Conservation (phyloP, 2,888 invertebrate genomes). For the Sinohyriopsis cumingii region DNA sequence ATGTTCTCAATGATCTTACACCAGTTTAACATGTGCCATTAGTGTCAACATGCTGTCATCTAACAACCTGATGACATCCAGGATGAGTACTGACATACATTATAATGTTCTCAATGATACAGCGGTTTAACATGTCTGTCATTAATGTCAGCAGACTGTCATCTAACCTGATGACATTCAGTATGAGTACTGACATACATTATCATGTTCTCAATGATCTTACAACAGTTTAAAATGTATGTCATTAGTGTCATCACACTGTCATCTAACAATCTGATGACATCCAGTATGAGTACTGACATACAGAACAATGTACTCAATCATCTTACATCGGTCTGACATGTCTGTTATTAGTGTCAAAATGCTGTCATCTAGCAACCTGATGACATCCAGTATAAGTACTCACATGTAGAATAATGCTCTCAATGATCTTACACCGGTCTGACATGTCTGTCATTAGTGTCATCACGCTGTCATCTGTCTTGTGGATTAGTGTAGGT, state of each 20-base stretch:
- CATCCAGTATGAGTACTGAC: conserved; percentile 48
- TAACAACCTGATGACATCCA: conserved; percentile 77
- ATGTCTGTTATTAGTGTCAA: conserved; percentile 81
- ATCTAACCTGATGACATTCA: too few relatives aligned
- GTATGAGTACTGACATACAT: conserved; percentile 71
- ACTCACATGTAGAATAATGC: conserved; percentile 69
- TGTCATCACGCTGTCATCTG: conserved; percentile 77
- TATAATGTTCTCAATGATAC: conserved; percentile 80
- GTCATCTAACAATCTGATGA: conserved; percentile 81
- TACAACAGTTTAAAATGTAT: conserved; percentile 87
- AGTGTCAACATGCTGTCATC: conserved; percentile 79
- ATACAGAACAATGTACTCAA: conserved; percentile 76
- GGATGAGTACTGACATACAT: conserved; percentile 60
- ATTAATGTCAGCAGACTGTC: too few relatives aligned
- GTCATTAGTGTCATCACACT: conserved; percentile 80
- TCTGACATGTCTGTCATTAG: conserved; percentile 87
- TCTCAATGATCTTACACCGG: conserved; percentile 87
- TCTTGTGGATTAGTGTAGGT: conserved; percentile 86
- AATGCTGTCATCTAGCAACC: conserved; percentile 80
- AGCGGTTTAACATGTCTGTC: conserved; percentile 77
- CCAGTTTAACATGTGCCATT: conserved; percentile 85
- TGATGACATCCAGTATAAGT: conserved; percentile 75
- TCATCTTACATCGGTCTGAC: conserved; percentile 87
- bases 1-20: conserved; percentile 81
- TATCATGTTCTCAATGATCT: too few relatives aligned